Percentiles rank a stretch among this genome's conserved stretches.
Evolutionary conservation across 2,113 vertebrate species (phyloP).

Genomic region (Thymallus thymallus): DNA sequence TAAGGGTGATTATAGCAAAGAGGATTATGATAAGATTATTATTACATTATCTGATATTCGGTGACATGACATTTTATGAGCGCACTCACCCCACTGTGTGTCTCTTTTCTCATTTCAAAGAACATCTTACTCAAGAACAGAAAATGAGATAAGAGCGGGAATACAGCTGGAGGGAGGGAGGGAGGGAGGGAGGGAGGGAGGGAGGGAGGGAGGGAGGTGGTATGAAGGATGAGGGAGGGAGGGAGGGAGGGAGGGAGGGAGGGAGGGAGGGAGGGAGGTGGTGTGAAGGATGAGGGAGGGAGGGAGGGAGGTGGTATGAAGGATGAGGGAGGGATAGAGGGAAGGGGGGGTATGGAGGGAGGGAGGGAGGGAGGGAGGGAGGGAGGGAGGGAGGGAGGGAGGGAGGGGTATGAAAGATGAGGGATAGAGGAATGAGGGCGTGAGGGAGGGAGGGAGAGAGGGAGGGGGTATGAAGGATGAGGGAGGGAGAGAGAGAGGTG

Average conservation of each 20-base stretch:
- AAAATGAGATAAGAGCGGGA: constrained; percentile 4
- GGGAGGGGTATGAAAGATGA: too few species aligned
- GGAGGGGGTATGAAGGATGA: too few species aligned
- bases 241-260: too few species aligned
- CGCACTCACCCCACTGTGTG: background rate
- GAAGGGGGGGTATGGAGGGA: too few species aligned
- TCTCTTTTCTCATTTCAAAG: constrained; percentile 1
- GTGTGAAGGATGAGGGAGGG: too few species aligned
- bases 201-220: too few species aligned
- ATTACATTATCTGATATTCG: constrained; percentile 31
- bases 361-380: too few species aligned
- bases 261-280: too few species aligned
- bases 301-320: too few species aligned
- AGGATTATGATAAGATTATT: constrained; percentile 22
- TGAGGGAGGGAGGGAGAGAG: constrained; percentile 19
- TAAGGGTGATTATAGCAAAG: constrained; percentile 49
- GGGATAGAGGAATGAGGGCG: background rate
- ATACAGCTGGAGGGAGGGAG: constrained; percentile 9
- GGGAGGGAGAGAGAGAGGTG: too few species aligned
- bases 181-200: background rate
- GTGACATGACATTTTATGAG: constrained; percentile 40
- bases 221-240: too few species aligned
- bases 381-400: background rate
- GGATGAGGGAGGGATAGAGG: too few species aligned
- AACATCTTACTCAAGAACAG: background rate